These are phyloP conservation scores for Aleiodes sp. DNA, from an alignment of 1,140 invertebrate species.

Conservation along the genomic window DNA sequence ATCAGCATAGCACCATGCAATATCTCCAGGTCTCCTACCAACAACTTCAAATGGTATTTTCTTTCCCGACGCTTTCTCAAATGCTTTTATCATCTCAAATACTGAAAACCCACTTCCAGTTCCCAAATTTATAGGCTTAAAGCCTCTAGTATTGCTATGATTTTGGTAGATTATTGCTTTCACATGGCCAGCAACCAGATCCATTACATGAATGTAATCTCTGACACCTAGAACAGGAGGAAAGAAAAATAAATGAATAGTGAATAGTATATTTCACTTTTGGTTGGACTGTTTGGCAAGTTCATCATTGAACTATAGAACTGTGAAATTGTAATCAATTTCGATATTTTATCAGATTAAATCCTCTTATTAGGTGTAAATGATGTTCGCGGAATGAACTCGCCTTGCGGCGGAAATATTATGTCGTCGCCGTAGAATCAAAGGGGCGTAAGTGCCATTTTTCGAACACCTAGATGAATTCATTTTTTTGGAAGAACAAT, in stretches of 20 bases:
- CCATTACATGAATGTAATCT: constrained; percentile 95
- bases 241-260: background rate
- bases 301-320: too few species aligned
- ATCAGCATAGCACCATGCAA: constrained; percentile 85
- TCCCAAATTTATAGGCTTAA: constrained; percentile 88
- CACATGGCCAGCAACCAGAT: constrained; percentile 88
- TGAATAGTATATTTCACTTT: too few species aligned
- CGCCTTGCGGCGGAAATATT: too few species aligned
- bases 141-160: constrained; percentile 63
- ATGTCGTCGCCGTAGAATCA: too few species aligned
- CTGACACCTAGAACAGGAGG: constrained; percentile 77
- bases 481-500: too few species aligned
- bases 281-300: too few species aligned
- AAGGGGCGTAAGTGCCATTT: too few species aligned
- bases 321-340: too few species aligned
- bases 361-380: too few species aligned
- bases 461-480: too few species aligned
- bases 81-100: constrained; percentile 79
- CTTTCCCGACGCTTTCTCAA: constrained; percentile 81
- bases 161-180: constrained; percentile 77
- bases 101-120: constrained; percentile 90
- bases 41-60: constrained; percentile 78
- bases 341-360: too few species aligned
- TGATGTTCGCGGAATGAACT: too few species aligned
- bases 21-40: constrained; percentile 80